Base-by-base conservation (phyloP, 2,888 invertebrate genomes). In the Cacoxenus indagator region DNA sequence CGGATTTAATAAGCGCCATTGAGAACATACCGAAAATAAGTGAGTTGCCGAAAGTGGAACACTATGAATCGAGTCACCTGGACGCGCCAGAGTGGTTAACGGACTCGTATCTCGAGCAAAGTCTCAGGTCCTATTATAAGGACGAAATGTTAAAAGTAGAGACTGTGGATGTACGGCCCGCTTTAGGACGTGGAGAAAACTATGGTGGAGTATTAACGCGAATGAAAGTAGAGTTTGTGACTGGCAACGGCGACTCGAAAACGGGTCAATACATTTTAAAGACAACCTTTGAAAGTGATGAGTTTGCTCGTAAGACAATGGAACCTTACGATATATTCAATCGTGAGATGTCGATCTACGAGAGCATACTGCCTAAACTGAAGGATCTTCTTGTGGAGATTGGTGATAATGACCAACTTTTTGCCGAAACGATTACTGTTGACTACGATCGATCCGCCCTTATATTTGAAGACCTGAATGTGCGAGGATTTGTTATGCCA, bases 251-350 rank as follows among this genome's bases (percentile, higher is more conserved):
- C 9, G 70, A 55, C 29, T 45, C 66, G 2, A 74, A 77, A 29
- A 62, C 68, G 2, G 86, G 85, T 0, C 72, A 76, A 61, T 85
- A 82, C 64, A 84, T 87, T 14, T 74, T 87, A 1, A 87, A 88
- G 70, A 84, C 83, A 4, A 81, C 86, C 0, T 85, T 82, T 46
- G 86, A 86, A 51, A 77, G 78, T 2, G 80, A 86, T 72, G 85
- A 86, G 43, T 79, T 84, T 54, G 75, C 84, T 0, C 72, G 73
- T 2, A 78, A 81, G 29, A 72, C 74, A 2, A 85, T 87, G 75
- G 79, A 78, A 29, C 84, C 85, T 0, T 87, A 87, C 31, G 86
- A 88, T 43, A 84, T 87, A n/a, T 88, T 85, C 70, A 84, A 86
- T 69, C 81, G 87, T 4, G 88, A 88, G 74, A 86, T 88, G 77